phyloP scores from a whole-genome alignment of 2,888 invertebrate species.

The Campopleginae sp. region DNA sequence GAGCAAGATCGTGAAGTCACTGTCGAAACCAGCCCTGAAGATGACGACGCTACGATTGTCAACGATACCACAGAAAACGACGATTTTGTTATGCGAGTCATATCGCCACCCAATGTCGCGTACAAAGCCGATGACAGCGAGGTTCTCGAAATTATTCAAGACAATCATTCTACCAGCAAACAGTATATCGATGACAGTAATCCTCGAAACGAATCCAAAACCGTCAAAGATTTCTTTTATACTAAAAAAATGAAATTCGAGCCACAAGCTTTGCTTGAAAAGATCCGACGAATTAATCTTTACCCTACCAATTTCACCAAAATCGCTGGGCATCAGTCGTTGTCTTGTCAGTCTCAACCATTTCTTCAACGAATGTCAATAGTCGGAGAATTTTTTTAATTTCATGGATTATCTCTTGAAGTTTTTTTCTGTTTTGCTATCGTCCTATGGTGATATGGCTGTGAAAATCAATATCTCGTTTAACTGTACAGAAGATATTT shows the following conservation, averaged over 20 bases:
- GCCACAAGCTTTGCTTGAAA: conserved; percentile 89
- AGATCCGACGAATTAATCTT: conserved; percentile 87
- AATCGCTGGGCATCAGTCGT: conserved; percentile 87
- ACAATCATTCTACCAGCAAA: conserved; percentile 46
- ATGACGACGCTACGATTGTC: not conserved
- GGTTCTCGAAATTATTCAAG: conserved; percentile 45
- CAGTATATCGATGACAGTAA: conserved; percentile 64
- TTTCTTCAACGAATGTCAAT: conserved; percentile 92
- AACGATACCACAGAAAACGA: conserved; percentile 57
- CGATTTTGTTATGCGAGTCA: conserved; percentile 69
- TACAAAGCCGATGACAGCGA: conserved; percentile 77
- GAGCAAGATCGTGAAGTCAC: conserved; percentile 40
- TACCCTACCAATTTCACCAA: conserved; percentile 87
- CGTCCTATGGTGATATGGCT: conserved; percentile 51
- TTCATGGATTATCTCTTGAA: not conserved
- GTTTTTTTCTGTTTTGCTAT: not conserved
- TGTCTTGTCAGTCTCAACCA: conserved; percentile 92
- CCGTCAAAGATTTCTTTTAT: conserved; percentile 77
- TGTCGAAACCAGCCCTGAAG: conserved; percentile 40
- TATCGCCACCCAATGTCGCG: conserved; percentile 75
- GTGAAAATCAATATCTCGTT: conserved; percentile 62
- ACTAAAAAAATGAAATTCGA: conserved; percentile 87
- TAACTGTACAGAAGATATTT: conserved; percentile 61
- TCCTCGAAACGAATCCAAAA: conserved; percentile 70
- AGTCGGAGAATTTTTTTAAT: conserved; percentile 90